phyloP scores from a whole-genome alignment of 2,113 vertebrate genomes.

The Antennarius striatus region DNA sequence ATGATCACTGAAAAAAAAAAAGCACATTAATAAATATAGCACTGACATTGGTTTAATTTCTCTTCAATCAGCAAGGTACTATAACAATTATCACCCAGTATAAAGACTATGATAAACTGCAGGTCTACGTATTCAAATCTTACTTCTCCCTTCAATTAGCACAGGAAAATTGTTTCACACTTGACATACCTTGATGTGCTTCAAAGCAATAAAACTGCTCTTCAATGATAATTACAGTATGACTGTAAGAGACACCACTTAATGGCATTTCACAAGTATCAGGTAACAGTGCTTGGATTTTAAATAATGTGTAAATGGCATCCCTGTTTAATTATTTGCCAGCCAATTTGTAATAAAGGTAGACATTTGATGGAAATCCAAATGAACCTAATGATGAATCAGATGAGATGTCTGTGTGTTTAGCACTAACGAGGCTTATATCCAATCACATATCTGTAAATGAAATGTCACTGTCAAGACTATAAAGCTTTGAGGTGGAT shows the following conservation, averaged over 20 bases:
- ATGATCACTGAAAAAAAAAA: no score
- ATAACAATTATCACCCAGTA: not conserved
- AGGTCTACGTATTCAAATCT: conserved; percentile 6
- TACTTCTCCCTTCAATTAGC: conserved; percentile 26
- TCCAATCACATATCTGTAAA: no score
- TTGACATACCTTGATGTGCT: conserved; percentile 17
- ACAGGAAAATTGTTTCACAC: conserved; percentile 15
- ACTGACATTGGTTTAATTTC: conserved; percentile 21
- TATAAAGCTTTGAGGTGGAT: no score
- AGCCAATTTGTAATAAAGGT: conserved; percentile 14
- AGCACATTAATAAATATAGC: not conserved
- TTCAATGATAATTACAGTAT: conserved; percentile 38
- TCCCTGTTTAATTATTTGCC: conserved; percentile 16
- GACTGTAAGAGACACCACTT: conserved; percentile 7
- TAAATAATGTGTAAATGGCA: not conserved
- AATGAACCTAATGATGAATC: no score
- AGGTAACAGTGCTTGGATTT: conserved; percentile 20
- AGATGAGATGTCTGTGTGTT: no score
- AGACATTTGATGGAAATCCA: no score
- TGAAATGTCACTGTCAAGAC: no score
- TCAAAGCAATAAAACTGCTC: conserved; percentile 27
- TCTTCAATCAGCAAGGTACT: conserved; percentile 13
- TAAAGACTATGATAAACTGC: conserved; percentile 18
- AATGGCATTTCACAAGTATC: conserved; percentile 23
- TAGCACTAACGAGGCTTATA: no score